Base-by-base conservation (phyloP, 1,140 invertebrate species). In the Ephestia elutella region DNA sequence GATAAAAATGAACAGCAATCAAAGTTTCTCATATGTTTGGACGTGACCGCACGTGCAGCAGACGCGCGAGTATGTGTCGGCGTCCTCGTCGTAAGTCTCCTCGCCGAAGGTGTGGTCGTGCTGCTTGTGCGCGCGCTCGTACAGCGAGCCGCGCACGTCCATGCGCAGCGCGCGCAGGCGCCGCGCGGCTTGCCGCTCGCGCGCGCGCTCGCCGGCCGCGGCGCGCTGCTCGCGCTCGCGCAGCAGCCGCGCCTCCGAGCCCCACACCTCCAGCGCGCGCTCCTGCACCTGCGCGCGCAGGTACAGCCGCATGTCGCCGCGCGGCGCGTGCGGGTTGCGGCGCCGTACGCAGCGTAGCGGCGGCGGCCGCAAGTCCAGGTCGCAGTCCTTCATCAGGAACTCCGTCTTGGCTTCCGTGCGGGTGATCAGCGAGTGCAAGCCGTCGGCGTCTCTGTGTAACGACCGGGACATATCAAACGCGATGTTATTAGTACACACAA, bases 111-210 rank as follows among this genome's bases (percentile, higher is more conserved):
- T 20, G 50, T 15, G 50, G 1, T 13, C 48, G 50, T n/a, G 13
- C 50, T 18, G 3, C 10, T 10, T 2, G 19, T 11, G 19, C 10
- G 19, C 13, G 20, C 49, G 19, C 21, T 1, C 8, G 13, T 25
- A 20, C 50, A 44, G 92, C 73, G 97, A 99, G 91, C 15, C 76
- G 95, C 94, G 82, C 94, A 97, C 82, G 90, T 92, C 48, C 94
- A 96, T 58, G 94, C 91, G 3, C 94, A 93, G 64, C 96, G 98
- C 84, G 89, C 91, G 20, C 89, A 99, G 8, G 96, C 99, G 10
- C 97, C 97, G 18, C 95, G 94, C 89, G 98, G 97, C 5, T 96
- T 98, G 85, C 91, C 99, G 54, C 97, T 98, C 81, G 92, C 92
- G 81, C 90, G 98, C 60, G 94, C 97, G 77, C 98, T 98, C 9